Percentiles rank a stretch among this genome's conserved stretches.
Evolutionary conservation across 2,797 vertebrate species (phyloP).

Genomic region (Gobio occitaniae): DNA sequence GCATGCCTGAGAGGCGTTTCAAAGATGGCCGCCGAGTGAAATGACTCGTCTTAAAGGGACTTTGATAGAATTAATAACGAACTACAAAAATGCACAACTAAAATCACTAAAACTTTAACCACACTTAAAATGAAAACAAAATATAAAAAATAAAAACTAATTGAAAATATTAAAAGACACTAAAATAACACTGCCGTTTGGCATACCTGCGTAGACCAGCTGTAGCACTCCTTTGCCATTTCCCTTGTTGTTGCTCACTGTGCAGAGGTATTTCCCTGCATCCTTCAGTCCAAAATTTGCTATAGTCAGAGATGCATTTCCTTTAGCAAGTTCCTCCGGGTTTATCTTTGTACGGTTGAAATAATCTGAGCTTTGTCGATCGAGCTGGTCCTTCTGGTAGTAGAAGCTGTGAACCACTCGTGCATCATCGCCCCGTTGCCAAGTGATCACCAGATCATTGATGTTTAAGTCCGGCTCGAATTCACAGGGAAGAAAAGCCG

Average conservation of each 20-base stretch:
- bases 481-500: conserved; percentile 55
- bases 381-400: conserved; percentile 51
- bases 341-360: conserved; percentile 53
- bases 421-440: conserved; percentile 53
- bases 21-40: no score
- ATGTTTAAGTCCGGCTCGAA: not conserved
- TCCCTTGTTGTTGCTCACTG: conserved; percentile 47
- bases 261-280: conserved; percentile 57
- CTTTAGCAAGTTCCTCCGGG: conserved; percentile 24
- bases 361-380: conserved; percentile 46
- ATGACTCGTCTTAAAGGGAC: no score
- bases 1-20: no score
- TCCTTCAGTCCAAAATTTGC: conserved; percentile 44
- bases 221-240: conserved; percentile 30
- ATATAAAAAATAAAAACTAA: not conserved
- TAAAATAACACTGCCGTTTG: not conserved
- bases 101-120: not conserved
- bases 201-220: conserved; percentile 61
- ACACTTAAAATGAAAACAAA: not conserved
- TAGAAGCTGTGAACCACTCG: conserved; percentile 66
- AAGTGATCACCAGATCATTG: conserved; percentile 55
- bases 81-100: not conserved
- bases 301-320: conserved; percentile 63
- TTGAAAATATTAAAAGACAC: not conserved
- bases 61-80: no score